These are phyloP conservation scores for Crotalus helleri DNA, from an alignment of 2,113 vertebrate genomes.

Conservation along the genomic window DNA sequence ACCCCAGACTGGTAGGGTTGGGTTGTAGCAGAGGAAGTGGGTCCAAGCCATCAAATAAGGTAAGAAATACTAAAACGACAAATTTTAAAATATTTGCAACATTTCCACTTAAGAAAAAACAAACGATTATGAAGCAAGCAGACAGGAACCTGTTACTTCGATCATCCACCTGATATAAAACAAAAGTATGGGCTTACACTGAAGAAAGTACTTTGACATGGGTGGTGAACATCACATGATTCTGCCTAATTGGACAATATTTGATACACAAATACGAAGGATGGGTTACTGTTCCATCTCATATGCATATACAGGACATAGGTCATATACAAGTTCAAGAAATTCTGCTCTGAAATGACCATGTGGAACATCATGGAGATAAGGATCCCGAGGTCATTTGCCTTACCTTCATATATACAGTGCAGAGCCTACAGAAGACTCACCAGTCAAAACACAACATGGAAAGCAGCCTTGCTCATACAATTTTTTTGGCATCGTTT, in stretches of 20 bases:
- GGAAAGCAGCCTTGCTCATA: too few species aligned
- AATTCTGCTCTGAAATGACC: background rate
- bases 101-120: background rate
- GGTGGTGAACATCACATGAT: background rate
- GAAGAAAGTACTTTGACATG: background rate
- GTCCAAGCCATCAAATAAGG: background rate
- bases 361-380: background rate
- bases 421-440: background rate
- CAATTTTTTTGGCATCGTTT: background rate
- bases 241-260: background rate
- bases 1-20: background rate
- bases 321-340: background rate
- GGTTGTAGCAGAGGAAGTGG: background rate
- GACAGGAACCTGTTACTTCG: background rate
- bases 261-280: background rate
- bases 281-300: too few species aligned
- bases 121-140: background rate
- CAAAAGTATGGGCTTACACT: background rate
- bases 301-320: background rate
- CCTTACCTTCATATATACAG: background rate
- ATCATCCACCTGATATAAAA: background rate
- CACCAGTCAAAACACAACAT: background rate
- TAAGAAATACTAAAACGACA: background rate
- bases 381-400: background rate
- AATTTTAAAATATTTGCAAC: background rate